Percentiles rank a stretch among this genome's conserved stretches.
These are phyloP conservation scores for Orchesellides sinensis DNA, from an alignment of 2,888 invertebrate genomes.

Conservation along the genomic window DNA sequence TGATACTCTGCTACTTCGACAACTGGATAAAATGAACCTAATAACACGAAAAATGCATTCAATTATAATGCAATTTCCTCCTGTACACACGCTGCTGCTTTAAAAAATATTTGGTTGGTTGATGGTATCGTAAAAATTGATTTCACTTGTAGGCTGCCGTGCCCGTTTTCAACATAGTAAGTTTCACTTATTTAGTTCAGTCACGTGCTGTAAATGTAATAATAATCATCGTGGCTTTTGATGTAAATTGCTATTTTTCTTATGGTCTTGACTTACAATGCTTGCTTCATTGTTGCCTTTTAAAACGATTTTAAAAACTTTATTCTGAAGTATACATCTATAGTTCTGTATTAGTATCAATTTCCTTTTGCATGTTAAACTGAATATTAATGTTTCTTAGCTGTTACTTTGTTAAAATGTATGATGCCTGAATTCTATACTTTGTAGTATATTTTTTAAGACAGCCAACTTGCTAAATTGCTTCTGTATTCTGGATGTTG, in stretches of 20 bases:
- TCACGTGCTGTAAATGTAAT: conserved; percentile 41
- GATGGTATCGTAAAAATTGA: no score
- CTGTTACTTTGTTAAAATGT: not conserved
- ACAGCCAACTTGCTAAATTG: not conserved
- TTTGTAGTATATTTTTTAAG: no score
- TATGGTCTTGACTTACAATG: not conserved
- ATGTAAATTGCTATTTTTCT: conserved; percentile 9
- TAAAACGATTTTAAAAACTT: no score
- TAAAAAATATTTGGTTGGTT: conserved; percentile 50
- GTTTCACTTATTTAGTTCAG: conserved; percentile 60
- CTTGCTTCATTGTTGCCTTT: not conserved
- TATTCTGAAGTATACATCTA: not conserved
- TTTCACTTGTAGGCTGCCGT: conserved; percentile 68
- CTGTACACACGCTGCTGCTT: not conserved
- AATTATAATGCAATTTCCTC: not conserved
- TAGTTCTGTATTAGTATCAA: not conserved
- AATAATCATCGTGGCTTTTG: not conserved
- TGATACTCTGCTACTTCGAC: not conserved
- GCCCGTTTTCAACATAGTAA: conserved; percentile 74
- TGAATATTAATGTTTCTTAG: not conserved
- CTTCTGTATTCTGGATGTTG: not conserved
- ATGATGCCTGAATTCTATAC: no score
- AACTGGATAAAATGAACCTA: no score
- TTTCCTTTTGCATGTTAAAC: not conserved
- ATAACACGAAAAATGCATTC: conserved; percentile 26